phyloP scores from a whole-genome alignment of 2,797 vertebrate genomes.

The Halcyon smyrnensis region DNA sequence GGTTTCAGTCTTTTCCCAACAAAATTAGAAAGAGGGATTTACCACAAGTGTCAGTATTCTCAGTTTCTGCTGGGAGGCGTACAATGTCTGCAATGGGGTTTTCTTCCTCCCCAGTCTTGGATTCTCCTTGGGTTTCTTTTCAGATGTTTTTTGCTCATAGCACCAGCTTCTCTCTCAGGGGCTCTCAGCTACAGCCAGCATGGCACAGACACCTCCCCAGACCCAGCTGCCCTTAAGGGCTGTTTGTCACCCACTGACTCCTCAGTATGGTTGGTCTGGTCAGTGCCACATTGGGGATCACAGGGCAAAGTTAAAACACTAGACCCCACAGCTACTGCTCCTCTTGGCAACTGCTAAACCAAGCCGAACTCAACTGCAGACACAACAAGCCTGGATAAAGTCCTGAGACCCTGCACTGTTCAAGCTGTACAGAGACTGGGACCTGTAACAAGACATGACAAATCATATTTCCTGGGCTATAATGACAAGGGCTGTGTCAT shows the following conservation, averaged over 20 bases:
- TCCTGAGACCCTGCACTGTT: neutral
- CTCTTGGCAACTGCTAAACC: neutral
- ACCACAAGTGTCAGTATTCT: neutral
- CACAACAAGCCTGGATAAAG: neutral
- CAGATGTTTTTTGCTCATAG: fast-evolving
- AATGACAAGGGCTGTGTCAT: neutral
- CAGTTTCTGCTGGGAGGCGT: neutral
- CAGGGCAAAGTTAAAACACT: neutral
- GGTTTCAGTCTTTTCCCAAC: neutral
- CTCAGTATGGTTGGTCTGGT: neutral
- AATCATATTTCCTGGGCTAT: neutral
- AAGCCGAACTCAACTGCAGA: neutral
- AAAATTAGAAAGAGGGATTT: neutral
- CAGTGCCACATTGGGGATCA: fast-evolving
- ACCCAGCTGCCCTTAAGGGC: neutral
- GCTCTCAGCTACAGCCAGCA: neutral
- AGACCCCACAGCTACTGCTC: fast-evolving
- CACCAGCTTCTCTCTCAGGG: neutral
- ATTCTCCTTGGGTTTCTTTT: neutral
- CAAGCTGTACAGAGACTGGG: neutral
- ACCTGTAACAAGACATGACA: neutral
- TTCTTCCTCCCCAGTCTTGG: neutral
- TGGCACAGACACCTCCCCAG: neutral
- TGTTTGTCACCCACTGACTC: neutral
- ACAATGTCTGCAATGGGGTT: fast-evolving